Evolutionary conservation across 2,797 vertebrate genomes (phyloP), one percentile per base, ranked within the genome.

Genomic region (Ceryle rudis): DNA sequence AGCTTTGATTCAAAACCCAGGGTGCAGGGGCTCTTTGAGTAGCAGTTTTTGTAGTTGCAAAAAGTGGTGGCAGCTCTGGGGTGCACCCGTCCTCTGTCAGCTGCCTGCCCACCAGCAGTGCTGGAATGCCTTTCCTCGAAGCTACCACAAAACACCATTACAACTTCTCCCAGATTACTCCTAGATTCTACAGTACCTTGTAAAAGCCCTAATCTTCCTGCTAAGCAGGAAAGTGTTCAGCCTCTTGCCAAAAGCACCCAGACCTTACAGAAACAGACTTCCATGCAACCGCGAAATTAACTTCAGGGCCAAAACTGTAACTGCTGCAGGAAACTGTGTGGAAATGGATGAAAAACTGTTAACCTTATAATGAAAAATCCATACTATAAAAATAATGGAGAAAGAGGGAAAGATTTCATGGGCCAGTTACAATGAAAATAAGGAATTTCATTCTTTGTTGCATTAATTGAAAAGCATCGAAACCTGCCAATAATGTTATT

Each of bases 311-410:
- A 97, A 80, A 97, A 91, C 57, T 80, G 33, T 86, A 86, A 75
- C 37, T 47, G 81, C 78, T 92, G 80, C 47, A 80, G 57, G 81
- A 96, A 97, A 95, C 79, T 88, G 54, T 66, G 39, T 89, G 89
- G 65, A 94, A 96, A 91, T 55, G 79, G 62, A 86, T 77, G 47
- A 93, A 96, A 96, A 97, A 64, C 81, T 95, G 80, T 92, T 97
- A 96, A 92, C 57, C 82, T 95, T 87, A 29, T 77, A 95, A 95
- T 51, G 77, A 89, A 93, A 95, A 88, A 90, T 81, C 57, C 31
- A 74, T 72, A 33, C 26, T 73, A 14, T 22, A 80, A 93, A 93
- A 95, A 94, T 95, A 83, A 96, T 8, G 18, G 72, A 60, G 28
- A 95, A 81, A 89, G 69, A 86, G 54, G 21, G 19, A 77, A 49